phyloP scores from a whole-genome alignment of 2,797 vertebrate genomes.

The Pipistrellus pipistrellus region DNA sequence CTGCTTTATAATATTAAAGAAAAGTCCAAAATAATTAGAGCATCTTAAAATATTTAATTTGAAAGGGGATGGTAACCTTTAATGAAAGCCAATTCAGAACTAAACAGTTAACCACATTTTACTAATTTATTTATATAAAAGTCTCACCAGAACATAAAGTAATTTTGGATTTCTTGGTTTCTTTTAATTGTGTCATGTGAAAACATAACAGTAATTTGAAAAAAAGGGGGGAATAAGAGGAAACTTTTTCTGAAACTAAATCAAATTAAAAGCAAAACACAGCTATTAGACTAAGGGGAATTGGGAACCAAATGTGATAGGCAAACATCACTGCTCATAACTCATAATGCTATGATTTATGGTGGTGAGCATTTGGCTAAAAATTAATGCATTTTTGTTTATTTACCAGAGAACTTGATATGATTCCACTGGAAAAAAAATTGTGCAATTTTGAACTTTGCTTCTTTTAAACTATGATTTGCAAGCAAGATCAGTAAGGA shows the following conservation, averaged over 20 bases:
- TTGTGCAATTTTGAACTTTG: slow-evolving; percentile 23
- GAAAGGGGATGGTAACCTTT: slow-evolving; percentile 38
- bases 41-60: slow-evolving; percentile 56
- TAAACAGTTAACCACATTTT: neutral
- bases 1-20: slow-evolving; percentile 56
- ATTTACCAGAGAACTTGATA: neutral
- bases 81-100: slow-evolving; percentile 19
- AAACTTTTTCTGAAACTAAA: slow-evolving; percentile 20
- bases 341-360: neutral
- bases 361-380: slow-evolving; percentile 19
- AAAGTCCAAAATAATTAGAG: slow-evolving; percentile 20
- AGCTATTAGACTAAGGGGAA: neutral
- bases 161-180: slow-evolving; percentile 49
- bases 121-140: slow-evolving; percentile 7
- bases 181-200: slow-evolving; percentile 11
- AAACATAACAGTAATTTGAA: slow-evolving; percentile 48
- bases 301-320: neutral
- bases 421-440: neutral
- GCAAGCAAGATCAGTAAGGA: slow-evolving; percentile 14
- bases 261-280: slow-evolving; percentile 43
- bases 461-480: slow-evolving; percentile 30
- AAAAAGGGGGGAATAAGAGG: neutral
- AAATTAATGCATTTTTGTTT: slow-evolving; percentile 1
- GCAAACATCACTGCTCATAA: neutral
- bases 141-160: slow-evolving; percentile 7